Evolutionary conservation across 1,140 invertebrate genomes (phyloP), one percentile per base, ranked within the genome.

Genomic region (Rhopalosiphum maidis): DNA sequence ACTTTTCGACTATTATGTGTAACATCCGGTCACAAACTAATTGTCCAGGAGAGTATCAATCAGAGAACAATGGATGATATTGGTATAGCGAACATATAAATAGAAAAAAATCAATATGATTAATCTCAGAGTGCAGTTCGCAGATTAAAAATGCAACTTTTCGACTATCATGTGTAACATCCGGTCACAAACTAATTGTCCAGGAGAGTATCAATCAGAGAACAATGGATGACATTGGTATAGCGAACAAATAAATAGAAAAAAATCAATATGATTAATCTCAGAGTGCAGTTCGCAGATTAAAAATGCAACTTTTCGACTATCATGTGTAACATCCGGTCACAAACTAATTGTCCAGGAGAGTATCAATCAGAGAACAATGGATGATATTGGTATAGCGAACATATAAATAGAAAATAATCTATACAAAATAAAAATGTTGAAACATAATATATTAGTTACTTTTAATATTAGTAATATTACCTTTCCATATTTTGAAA

Each of bases 401-500:
- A 93, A 82, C 46, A 90, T 90, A 51, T 48, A 93, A 93, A 93
- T 93, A 60, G 89, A 90, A 93, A 68, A 51, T 55, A 54, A 91
- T 51, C 2, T 51, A 51, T 51, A 51, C 15, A 6, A 54, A 30
- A 60, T 60, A 60, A 15, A 2, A 60, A 60, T 60, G 2, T 30
- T 9, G 3, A 30, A 60, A 11, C 11, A 60, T 30, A 11, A 60
- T 30, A 30, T 60, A n/a, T 15, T 68, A n/a, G 15, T 18, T 77
- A 77, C 15, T 90, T 41, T 60, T 30, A 90, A 90, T 89, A 86
- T 88, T 43, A 93, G 30, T 43, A 41, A 68, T 91, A 94, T 97
- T 9, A 99, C 98, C 96, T 99, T 99, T 94, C 98, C 98, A 96
- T 98, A 97, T 95, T 98, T 98, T 35, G 97, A 98, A 95, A 99